These are phyloP conservation scores for Catalaphyllia jardinei DNA, from an alignment of 64 coral and sea anemone species.

Conservation along the genomic window DNA sequence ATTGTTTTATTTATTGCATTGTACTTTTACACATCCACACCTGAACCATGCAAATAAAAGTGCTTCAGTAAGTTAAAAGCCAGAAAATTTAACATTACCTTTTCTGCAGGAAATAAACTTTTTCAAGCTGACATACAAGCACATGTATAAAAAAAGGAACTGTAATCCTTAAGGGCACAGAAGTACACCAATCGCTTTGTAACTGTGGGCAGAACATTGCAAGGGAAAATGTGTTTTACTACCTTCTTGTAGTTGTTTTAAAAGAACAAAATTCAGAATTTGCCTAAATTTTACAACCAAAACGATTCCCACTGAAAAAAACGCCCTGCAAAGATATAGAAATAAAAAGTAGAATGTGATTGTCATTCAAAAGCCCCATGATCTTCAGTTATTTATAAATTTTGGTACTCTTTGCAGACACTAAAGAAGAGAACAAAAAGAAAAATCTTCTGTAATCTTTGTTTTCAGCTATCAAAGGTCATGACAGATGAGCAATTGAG, in stretches of 20 bases:
- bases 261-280: constrained; percentile 13
- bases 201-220: background rate
- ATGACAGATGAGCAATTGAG: constrained; percentile 59
- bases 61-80: constrained; percentile 15
- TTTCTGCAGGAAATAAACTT: constrained; percentile 28
- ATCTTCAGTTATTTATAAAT: constrained; percentile 4
- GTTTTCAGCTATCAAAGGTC: constrained; percentile 53
- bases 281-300: too few relatives aligned
- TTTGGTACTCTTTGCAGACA: background rate
- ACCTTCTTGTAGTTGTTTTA: background rate
- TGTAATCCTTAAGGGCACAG: constrained; percentile 8
- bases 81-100: constrained; percentile 27
- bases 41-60: background rate
- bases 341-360: constrained; percentile 12
- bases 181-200: constrained; percentile 11
- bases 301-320: background rate
- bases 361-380: too few relatives aligned
- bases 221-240: too few relatives aligned
- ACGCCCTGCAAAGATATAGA: constrained; percentile 15
- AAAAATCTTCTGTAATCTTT: background rate
- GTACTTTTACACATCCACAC: background rate
- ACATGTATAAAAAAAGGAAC: constrained; percentile 10
- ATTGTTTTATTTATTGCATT: constrained; percentile 17
- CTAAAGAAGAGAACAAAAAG: constrained; percentile 8
- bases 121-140: background rate